Percentiles rank a stretch among this genome's conserved stretches.
These are phyloP conservation scores for Poecilia picta DNA, from an alignment of 2,797 vertebrate species.

Conservation along the genomic window DNA sequence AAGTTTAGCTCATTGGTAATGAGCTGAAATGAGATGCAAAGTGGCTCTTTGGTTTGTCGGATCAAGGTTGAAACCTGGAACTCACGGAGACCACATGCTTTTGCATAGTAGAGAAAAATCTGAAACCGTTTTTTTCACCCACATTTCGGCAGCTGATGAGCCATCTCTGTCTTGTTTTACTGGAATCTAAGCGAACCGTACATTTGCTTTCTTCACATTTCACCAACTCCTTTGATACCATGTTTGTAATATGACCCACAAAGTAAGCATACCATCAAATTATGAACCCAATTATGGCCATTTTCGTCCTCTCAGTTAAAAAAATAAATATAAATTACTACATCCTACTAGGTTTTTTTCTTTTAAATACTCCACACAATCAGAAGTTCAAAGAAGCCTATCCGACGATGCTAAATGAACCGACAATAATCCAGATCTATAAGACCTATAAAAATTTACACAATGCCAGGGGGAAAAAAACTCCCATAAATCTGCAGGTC, in stretches of 20 bases:
- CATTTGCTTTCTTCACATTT: slow-evolving; percentile 2
- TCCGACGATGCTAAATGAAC: slow-evolving; percentile 60
- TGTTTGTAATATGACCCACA: slow-evolving; percentile 12
- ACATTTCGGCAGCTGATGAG: background rate
- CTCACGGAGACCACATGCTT: background rate
- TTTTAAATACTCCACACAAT: slow-evolving; percentile 73
- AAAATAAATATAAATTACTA: slow-evolving; percentile 74
- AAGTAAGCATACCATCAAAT: slow-evolving; percentile 26
- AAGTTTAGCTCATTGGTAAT: background rate
- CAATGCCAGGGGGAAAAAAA: slow-evolving; percentile 65
- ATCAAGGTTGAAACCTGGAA: background rate
- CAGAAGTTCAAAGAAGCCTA: slow-evolving; percentile 55
- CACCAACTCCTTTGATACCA: background rate
- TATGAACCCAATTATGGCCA: slow-evolving; percentile 15
- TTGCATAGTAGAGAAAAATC: background rate
- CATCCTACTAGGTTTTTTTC: slow-evolving; percentile 35
- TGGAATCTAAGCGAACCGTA: background rate
- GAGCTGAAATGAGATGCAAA: background rate
- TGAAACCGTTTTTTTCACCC: background rate
- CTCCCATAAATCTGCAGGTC: slow-evolving; percentile 64
- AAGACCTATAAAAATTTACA: slow-evolving; percentile 82
- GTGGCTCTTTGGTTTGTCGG: background rate
- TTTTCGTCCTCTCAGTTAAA: slow-evolving; percentile 34
- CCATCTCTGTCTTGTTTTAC: background rate
- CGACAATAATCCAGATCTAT: slow-evolving; percentile 80